Evolutionary conservation across 2,113 vertebrate species (phyloP).

Genomic region (Pygoscelis antarcticus): DNA sequence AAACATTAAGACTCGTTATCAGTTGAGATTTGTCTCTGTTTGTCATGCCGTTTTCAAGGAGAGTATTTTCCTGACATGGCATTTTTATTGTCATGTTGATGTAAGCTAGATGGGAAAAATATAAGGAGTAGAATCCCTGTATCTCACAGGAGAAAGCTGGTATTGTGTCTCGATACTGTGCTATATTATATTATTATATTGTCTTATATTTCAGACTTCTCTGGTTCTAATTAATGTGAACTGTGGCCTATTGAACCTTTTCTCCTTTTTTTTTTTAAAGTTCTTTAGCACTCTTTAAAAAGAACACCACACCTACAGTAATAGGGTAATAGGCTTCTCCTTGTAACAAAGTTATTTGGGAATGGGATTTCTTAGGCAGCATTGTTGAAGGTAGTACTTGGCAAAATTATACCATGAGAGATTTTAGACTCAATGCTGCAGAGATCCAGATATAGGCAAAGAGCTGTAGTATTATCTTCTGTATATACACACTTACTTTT

Average conservation of each 20-base stretch:
- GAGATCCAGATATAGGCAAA: neutral
- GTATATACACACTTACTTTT: neutral
- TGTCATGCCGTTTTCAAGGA: neutral
- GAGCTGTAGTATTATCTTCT: neutral
- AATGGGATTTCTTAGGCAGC: neutral
- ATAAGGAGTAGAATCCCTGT: neutral
- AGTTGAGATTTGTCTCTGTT: neutral
- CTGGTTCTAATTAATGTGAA: neutral
- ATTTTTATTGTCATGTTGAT: neutral
- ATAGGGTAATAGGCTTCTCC: neutral
- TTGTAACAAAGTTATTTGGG: neutral
- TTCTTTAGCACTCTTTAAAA: neutral
- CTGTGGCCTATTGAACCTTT: neutral
- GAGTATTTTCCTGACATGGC: neutral
- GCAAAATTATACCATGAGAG: neutral
- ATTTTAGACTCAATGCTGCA: neutral
- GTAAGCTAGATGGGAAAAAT: neutral
- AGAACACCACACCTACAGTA: no score
- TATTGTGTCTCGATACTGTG: neutral
- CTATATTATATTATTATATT: neutral
- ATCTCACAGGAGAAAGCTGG: neutral
- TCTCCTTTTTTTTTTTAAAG: neutral
- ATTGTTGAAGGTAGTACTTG: neutral
- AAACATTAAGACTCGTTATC: neutral
- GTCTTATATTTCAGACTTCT: neutral